Evolutionary conservation across 2,113 vertebrate species (phyloP), one percentile per base, ranked within the genome.

Genomic region (Sterna hirundo): DNA sequence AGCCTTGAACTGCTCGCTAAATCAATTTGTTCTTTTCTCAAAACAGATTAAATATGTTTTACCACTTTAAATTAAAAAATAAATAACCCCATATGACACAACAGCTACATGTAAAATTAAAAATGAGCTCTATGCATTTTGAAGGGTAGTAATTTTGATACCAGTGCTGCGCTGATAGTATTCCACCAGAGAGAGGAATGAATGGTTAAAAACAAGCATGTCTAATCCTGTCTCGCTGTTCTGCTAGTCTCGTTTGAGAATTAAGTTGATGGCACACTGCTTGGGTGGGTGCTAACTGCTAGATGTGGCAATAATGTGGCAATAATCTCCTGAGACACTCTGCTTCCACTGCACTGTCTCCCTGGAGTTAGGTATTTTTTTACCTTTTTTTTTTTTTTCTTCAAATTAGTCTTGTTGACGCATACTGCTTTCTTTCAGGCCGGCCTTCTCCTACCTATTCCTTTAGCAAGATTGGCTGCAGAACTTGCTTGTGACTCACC

Each of bases 141-240:
- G 90, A 95, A 92, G 88, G 88, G 83, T 94, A 46, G 60, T 76
- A 76, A 86, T 97, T 97, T 95, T 86, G 81, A 94, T 96, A 91
- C 93, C 94, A 94, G 3, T 61, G 68, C 55, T 87, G 52, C 47
- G 36, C 91, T 86, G 90, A 78, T 94, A 81, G 78, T 91, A 74
- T 96, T 95, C 72, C 94, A 86, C 88, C 49, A 86, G 90, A 93
- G 94, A 94, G 76, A 94, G 68, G 85, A 92, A 75, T 52, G 75
- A 97, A 96, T 96, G 81, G 96, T 94, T 97, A 96, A 97, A 97
- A 97, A 57, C 93, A 91, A 97, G 91, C 97, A 96, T 96, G 96
- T 96, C 97, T 96, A 88, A 97, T 97, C 97, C 88, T 97, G 97
- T 95, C 93, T 90, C 0, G 0, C 75, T 92, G 34, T 91, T 94